Base-by-base conservation (phyloP, 2,113 vertebrate genomes). In the Corapipo altera region DNA sequence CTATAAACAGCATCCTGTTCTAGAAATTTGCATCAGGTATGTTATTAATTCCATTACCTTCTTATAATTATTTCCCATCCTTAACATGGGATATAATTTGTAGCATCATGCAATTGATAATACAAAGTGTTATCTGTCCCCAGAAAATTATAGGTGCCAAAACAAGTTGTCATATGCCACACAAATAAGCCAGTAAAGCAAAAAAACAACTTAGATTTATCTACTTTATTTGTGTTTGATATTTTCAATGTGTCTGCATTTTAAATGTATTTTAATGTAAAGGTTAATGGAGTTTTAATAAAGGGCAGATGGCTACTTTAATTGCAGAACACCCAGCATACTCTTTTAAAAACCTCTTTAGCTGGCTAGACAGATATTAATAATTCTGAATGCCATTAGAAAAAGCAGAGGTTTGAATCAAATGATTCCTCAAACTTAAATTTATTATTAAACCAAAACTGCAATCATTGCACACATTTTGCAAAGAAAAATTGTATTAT, bases 281-380 rank as follows among this genome's bases (percentile, higher is more conserved):
- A 98, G 97, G 97, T 97, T 97, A 97, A 97, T 93, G 91, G 79
- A 91, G 95, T 96, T 90, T 97, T 97, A 96, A 97, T 96, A 97
- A 97, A 98, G 97, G 96, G 96, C 96, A 93, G 96, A 95, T 77
- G 95, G 93, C 95, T 76, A 94, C 96, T 96, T 78, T 96, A 94
- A 94, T 94, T 91, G 93, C 77, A 91, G 95, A 95, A 96, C 94
- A 97, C 84, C 91, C 95, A 27, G 91, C 72, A 66, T 76, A 97
- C 97, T 97, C 97, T 98, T 96, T 98, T 97, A 97, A 98, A 97
- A 97, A 97, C 97, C 97, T 98, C 97, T 97, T 98, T 97, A 97
- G 95, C 95, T 96, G 92, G 97, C 96, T 90, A 97, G 97, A 97
- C 93, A 91, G 97, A 94, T 96, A 96, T 97, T 98, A 98, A 96